Conservation (phyloP, 2,797 vertebrate genomes). For the Pachyuromys duprasi region DNA sequence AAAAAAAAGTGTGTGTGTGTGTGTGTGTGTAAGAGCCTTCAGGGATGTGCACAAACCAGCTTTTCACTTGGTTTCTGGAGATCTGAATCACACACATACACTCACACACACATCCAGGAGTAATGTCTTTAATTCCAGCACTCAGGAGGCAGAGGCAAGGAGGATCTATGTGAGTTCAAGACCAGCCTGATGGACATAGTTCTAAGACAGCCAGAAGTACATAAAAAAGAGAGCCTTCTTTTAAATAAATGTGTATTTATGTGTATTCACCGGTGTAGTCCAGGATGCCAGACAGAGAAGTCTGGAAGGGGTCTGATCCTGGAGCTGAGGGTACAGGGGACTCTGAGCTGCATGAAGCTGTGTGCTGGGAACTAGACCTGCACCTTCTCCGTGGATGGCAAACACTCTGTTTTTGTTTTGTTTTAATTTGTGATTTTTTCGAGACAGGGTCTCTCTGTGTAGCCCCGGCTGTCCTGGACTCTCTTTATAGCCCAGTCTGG, state of each 20-base stretch:
- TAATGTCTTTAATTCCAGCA: background rate
- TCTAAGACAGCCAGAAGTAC: background rate
- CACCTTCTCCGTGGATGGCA: background rate
- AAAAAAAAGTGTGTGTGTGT: background rate
- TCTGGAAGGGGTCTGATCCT: background rate
- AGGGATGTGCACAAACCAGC: too few species aligned
- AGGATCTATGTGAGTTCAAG: background rate
- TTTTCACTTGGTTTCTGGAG: too few species aligned
- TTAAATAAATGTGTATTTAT: background rate
- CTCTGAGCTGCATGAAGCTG: too few species aligned
- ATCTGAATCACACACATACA: too few species aligned
- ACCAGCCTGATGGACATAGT: background rate
- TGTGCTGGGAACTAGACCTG: background rate
- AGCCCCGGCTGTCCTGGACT: too few species aligned
- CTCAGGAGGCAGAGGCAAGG: background rate
- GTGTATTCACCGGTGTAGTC: too few species aligned
- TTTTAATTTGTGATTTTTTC: too few species aligned
- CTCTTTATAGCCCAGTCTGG: too few species aligned
- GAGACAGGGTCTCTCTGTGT: too few species aligned
- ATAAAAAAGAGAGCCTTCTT: background rate
- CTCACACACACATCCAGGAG: too few species aligned
- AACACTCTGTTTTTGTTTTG: too few species aligned
- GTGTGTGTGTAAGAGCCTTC: too few species aligned
- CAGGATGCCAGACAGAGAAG: background rate
- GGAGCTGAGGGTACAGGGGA: background rate